Conservation (phyloP, 2,797 vertebrate genomes). For the Notolepis coatsorum region DNA sequence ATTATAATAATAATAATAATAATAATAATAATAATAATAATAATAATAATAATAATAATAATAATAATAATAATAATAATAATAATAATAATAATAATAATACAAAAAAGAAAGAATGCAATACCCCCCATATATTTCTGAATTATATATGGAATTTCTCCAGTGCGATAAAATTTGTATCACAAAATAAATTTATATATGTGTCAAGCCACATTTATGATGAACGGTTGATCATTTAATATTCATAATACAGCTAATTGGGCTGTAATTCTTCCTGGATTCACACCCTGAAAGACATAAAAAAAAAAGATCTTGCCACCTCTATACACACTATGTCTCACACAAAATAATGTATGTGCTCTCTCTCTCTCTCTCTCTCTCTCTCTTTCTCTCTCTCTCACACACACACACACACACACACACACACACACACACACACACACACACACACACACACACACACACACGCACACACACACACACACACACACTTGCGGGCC, state of each 20-base stretch:
- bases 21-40: too few relatives aligned
- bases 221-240: neutral
- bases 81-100: too few relatives aligned
- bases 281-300: slow-evolving; percentile 49
- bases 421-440: slow-evolving; percentile 10
- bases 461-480: slow-evolving; percentile 32
- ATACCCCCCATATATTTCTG: too few relatives aligned
- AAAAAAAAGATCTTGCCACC: slow-evolving; percentile 34
- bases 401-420: neutral
- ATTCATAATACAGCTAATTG: slow-evolving; percentile 28
- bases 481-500: slow-evolving; percentile 24
- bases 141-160: too few relatives aligned
- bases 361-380: slow-evolving; percentile 35
- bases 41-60: too few relatives aligned
- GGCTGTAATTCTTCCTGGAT: slow-evolving; percentile 39
- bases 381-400: slow-evolving; percentile 3
- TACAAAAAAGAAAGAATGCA: too few relatives aligned
- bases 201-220: neutral
- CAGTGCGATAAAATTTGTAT: neutral
- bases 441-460: slow-evolving; percentile 21
- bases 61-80: too few relatives aligned
- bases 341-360: slow-evolving; percentile 57
- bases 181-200: neutral
- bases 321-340: slow-evolving; percentile 52
- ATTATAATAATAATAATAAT: too few relatives aligned